Evolutionary conservation across 2,888 invertebrate genomes (phyloP), one percentile per base, ranked within the genome.

Genomic region (Apantesis nais): DNA sequence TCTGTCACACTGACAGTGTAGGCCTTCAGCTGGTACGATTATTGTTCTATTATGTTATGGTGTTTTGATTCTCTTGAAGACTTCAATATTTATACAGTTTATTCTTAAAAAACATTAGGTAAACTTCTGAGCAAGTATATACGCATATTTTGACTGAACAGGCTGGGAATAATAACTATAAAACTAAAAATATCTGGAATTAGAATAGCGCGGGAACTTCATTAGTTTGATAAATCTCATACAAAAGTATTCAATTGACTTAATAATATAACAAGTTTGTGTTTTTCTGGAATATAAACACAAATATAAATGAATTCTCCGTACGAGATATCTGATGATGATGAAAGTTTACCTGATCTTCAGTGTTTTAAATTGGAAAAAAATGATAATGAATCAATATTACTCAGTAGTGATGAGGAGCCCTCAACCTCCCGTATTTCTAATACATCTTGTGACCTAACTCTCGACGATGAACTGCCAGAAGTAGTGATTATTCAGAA

Each of bases 301-400:
- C 14, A 19, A 19, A 19, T 22, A 25, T 39, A 55, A 68, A 68
- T 68, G 68, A 58, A 41, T 55, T 29, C 39, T 19, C 12, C 68
- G 48, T 64, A 64, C 48, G 86, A 86, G 69, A 84, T 92, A 80
- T 88, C 91, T 9, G 92, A 92, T 62, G 92, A 92, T 73, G 90
- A 90, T 25, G 88, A 90, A 62, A 88, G 87, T 78, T 86, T 88
- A 29, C 70, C 29, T 66, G 82, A 78, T 11, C 74, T 75, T 68
- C 71, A 74, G 29, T 73, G 72, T 62, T 48, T 75, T 60, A 73
- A 61, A 58, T 48, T 9, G 22, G 44, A 19, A 44, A 60, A 61
- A 1, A 39, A 62, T 19, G 0, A 14, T 8, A 34, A 62, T 19
- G 67, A 70, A 34, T 41, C 69, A 16, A 37, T 82, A 29, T 25